Conservation (phyloP, 1,140 invertebrate genomes). For the Drosophila lini region DNA sequence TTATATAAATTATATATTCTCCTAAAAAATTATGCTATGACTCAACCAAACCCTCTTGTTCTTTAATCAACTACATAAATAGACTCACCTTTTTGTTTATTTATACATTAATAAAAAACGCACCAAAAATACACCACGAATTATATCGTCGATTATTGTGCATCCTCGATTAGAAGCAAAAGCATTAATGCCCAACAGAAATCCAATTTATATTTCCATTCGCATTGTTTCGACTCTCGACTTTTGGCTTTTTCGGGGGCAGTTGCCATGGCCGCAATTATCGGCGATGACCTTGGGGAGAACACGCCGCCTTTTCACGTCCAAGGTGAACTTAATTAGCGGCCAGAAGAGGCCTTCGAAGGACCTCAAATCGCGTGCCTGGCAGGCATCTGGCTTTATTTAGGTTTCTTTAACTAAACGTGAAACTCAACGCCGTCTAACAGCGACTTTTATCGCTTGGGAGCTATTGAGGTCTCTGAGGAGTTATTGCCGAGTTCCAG, state of each 20-base stretch:
- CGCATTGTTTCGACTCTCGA: slow-evolving; percentile 30
- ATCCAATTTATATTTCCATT: slow-evolving; percentile 19
- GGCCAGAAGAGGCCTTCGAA: slow-evolving; percentile 44
- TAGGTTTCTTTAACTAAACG: slow-evolving; percentile 1
- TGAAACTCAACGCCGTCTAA: slow-evolving; percentile 51
- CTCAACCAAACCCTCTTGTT: too few species aligned
- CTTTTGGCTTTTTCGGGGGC: slow-evolving; percentile 34
- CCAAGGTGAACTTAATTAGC: slow-evolving; percentile 74
- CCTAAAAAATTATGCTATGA: neutral
- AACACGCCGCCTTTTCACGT: slow-evolving; percentile 44
- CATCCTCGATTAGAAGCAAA: slow-evolving; percentile 9
- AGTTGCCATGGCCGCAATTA: slow-evolving; percentile 50
- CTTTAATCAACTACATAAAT: neutral
- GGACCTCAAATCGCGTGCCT: slow-evolving; percentile 68
- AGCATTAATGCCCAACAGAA: slow-evolving; percentile 11
- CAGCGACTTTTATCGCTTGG: slow-evolving; percentile 9
- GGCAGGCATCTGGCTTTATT: slow-evolving; percentile 40
- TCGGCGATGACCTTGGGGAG: slow-evolving; percentile 71
- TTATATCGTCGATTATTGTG: slow-evolving; percentile 4
- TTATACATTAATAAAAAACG: neutral
- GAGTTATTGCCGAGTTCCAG: slow-evolving; percentile 10
- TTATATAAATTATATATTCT: neutral
- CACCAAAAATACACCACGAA: neutral
- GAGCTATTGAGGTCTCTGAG: slow-evolving; percentile 2
- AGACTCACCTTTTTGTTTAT: neutral